Evolutionary conservation across 1,140 invertebrate species (phyloP).

Genomic region (Drosophila sturtevanti): DNA sequence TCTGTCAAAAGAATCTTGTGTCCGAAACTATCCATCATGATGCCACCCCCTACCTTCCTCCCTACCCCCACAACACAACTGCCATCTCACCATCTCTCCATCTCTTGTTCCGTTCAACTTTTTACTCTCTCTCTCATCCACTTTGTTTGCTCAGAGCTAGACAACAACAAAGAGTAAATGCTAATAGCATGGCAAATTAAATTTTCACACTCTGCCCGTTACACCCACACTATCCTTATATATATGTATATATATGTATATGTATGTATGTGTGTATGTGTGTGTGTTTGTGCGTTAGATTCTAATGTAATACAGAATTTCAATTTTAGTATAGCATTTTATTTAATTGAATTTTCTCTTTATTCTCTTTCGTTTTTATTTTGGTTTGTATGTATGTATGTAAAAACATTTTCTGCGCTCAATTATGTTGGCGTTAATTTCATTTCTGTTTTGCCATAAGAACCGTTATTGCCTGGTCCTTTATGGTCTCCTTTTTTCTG

Average conservation of each 20-base stretch:
- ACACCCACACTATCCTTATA: not conserved
- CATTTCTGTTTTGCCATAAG: slow-evolving; percentile 23
- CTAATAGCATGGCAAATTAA: slow-evolving; percentile 56
- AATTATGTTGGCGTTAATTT: slow-evolving; percentile 67
- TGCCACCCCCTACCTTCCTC: not conserved
- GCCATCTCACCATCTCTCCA: not conserved
- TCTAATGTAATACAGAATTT: slow-evolving; percentile 29
- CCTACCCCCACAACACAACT: not conserved
- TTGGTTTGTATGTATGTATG: slow-evolving; percentile 33
- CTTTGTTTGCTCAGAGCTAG: slow-evolving; percentile 25
- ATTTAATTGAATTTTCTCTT: slow-evolving; percentile 45
- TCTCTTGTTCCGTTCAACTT: not conserved
- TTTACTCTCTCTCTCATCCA: slow-evolving; percentile 25
- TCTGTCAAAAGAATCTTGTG: slow-evolving; percentile 41
- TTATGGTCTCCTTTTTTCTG: not conserved
- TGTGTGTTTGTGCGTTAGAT: slow-evolving; percentile 6
- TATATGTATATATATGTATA: slow-evolving; percentile 28
- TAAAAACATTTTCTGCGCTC: slow-evolving; percentile 64
- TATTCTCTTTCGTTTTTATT: slow-evolving; percentile 42
- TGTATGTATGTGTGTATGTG: slow-evolving; percentile 6
- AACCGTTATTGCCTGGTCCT: not conserved
- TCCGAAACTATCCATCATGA: slow-evolving; percentile 42
- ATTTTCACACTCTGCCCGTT: slow-evolving; percentile 51
- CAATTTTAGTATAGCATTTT: slow-evolving; percentile 17
- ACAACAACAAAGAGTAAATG: slow-evolving; percentile 38